Evolutionary conservation across 1,140 invertebrate genomes (phyloP).

Genomic region (Odontomachus brunneus): DNA sequence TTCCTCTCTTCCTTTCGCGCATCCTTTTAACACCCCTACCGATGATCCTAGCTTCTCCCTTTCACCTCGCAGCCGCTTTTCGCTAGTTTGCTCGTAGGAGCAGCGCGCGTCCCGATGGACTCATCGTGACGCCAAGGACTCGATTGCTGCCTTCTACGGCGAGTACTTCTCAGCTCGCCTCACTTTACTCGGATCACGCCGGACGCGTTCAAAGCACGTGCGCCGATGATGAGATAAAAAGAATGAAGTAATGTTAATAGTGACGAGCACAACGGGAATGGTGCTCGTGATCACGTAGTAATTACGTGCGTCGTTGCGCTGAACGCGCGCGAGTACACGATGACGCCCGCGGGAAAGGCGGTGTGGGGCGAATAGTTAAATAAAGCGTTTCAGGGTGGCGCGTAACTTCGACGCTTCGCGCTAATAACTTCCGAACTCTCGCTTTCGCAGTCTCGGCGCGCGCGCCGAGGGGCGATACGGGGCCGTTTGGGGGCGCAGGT

Average conservation of each 20-base stretch:
- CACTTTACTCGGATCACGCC: too few relatives aligned
- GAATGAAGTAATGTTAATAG: too few relatives aligned
- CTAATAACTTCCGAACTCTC: slow-evolving; percentile 38
- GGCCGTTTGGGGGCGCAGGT: slow-evolving; percentile 58
- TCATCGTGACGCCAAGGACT: slow-evolving; percentile 10
- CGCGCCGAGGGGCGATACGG: not conserved
- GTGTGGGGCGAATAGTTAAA: not conserved
- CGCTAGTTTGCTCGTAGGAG: slow-evolving; percentile 56
- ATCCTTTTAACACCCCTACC: slow-evolving; percentile 20
- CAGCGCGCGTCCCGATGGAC: slow-evolving; percentile 40
- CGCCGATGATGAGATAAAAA: too few relatives aligned
- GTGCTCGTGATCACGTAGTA: too few relatives aligned
- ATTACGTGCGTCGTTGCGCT: too few relatives aligned
- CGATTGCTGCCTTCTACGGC: not conserved
- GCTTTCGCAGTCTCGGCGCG: not conserved
- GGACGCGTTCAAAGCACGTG: too few relatives aligned
- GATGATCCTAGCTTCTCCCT: slow-evolving; percentile 24
- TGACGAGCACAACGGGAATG: too few relatives aligned
- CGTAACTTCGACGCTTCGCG: slow-evolving; percentile 20
- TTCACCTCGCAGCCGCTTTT: slow-evolving; percentile 56
- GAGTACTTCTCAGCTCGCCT: not conserved
- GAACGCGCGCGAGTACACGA: too few relatives aligned
- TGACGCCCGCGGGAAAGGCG: too few relatives aligned
- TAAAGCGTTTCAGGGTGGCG: not conserved
- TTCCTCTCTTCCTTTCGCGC: not conserved